phyloP scores from a whole-genome alignment of 2,113 vertebrate species.

The Dipodomys merriami region DNA sequence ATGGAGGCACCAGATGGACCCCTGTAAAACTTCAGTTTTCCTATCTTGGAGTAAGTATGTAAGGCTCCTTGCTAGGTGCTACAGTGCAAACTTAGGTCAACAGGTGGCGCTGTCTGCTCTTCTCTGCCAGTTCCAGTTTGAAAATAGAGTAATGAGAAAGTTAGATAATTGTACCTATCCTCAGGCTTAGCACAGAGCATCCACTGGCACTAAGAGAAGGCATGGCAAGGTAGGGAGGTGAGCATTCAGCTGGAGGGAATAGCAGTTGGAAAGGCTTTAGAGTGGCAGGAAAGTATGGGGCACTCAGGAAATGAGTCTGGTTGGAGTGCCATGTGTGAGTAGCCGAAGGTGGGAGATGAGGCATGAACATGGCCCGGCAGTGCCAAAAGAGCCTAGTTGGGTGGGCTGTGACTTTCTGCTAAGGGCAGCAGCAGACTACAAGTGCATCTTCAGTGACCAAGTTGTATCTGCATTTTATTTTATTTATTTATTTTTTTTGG shows the following conservation, averaged over 20 bases:
- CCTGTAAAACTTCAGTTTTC: not conserved
- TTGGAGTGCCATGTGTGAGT: not conserved
- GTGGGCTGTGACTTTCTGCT: not conserved
- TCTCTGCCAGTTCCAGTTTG: not conserved
- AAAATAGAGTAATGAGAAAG: not conserved
- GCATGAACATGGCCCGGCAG: not conserved
- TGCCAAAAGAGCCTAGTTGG: not conserved
- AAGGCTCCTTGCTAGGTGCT: not conserved
- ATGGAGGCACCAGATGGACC: not conserved
- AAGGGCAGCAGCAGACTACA: not conserved
- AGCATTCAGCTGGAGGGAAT: not conserved
- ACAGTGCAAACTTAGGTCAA: not conserved
- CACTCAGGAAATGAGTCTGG: not conserved
- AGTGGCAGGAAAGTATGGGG: not conserved
- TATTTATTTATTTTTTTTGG: too few relatives aligned
- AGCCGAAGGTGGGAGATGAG: not conserved
- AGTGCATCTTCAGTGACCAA: not conserved
- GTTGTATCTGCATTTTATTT: not conserved
- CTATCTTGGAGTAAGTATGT: not conserved
- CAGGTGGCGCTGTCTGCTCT: conserved; percentile 66
- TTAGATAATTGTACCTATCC: not conserved
- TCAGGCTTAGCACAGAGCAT: not conserved
- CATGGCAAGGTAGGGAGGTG: not conserved
- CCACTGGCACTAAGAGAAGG: not conserved
- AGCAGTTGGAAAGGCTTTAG: not conserved